These are phyloP conservation scores for Hypsibius dujardini DNA, from an alignment of 1,140 invertebrate species.

Conservation along the genomic window DNA sequence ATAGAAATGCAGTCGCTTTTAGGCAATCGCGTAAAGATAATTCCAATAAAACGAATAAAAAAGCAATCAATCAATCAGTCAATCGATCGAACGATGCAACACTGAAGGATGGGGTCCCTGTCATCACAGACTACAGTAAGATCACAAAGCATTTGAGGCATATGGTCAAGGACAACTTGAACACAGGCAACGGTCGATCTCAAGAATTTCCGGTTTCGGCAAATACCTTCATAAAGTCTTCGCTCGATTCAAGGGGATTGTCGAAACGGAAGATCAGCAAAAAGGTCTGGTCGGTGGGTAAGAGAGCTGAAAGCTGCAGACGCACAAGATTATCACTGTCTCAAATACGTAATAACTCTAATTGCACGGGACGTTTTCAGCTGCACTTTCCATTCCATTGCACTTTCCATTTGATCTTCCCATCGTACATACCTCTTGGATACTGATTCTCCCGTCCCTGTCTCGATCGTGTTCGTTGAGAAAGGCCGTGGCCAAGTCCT, in stretches of 20 bases:
- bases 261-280: conserved; percentile 9
- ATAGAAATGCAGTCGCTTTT: too few relatives aligned
- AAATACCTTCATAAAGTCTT: conserved; percentile 12
- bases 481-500: not conserved
- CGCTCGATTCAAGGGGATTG: conserved; percentile 10
- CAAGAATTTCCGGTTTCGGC: not conserved
- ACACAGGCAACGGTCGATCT: too few relatives aligned
- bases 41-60: too few relatives aligned
- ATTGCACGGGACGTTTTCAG: not conserved
- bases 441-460: conserved; percentile 14
- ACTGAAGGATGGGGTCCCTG: too few relatives aligned
- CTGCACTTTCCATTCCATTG: too few relatives aligned
- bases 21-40: too few relatives aligned
- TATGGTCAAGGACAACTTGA: too few relatives aligned
- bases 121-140: too few relatives aligned
- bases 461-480: not conserved
- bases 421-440: conserved; percentile 3
- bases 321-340: not conserved
- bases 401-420: too few relatives aligned
- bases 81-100: too few relatives aligned
- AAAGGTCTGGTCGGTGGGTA: conserved; percentile 7
- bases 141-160: too few relatives aligned
- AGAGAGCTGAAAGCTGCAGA: not conserved
- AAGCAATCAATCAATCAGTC: too few relatives aligned
- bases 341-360: not conserved